Conservation (phyloP, 2,888 invertebrate species). For the Piscicola geometra region DNA sequence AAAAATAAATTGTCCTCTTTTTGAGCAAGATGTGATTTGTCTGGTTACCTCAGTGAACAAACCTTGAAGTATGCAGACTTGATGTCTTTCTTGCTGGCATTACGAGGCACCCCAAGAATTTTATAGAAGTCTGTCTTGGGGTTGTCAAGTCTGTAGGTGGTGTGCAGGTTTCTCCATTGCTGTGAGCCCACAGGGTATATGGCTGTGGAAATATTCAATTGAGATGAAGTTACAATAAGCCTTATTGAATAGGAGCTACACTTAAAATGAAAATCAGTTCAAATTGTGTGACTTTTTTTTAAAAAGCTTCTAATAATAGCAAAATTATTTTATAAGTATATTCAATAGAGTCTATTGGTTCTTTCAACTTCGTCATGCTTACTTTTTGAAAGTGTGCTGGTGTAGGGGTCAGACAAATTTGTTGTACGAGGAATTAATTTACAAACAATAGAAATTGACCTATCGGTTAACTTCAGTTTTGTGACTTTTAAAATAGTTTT, state of each 20-base stretch:
- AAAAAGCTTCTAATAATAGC: too few relatives aligned
- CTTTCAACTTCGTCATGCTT: not conserved
- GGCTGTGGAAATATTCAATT: not conserved
- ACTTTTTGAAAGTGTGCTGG: not conserved
- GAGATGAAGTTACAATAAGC: not conserved
- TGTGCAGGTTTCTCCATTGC: slow-evolving; percentile 18
- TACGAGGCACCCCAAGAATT: slow-evolving; percentile 81
- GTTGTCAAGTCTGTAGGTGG: not conserved
- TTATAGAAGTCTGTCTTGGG: slow-evolving; percentile 75
- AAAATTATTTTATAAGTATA: too few relatives aligned
- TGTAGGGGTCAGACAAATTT: not conserved
- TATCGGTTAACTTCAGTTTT: not conserved
- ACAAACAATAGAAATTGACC: not conserved
- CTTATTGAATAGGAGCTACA: too few relatives aligned
- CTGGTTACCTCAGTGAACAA: not conserved
- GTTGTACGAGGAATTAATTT: not conserved
- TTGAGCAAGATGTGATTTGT: not conserved
- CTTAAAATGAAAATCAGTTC: too few relatives aligned
- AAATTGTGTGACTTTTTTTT: too few relatives aligned
- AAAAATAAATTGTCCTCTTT: not conserved
- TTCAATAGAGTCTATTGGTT: too few relatives aligned
- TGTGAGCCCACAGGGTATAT: not conserved
- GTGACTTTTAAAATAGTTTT: not conserved
- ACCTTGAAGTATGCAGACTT: slow-evolving; percentile 64
- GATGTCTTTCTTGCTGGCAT: slow-evolving; percentile 80